Evolutionary conservation across 2,888 invertebrate species (phyloP), one percentile per base, ranked within the genome.

Genomic region (Epinotia ramella): DNA sequence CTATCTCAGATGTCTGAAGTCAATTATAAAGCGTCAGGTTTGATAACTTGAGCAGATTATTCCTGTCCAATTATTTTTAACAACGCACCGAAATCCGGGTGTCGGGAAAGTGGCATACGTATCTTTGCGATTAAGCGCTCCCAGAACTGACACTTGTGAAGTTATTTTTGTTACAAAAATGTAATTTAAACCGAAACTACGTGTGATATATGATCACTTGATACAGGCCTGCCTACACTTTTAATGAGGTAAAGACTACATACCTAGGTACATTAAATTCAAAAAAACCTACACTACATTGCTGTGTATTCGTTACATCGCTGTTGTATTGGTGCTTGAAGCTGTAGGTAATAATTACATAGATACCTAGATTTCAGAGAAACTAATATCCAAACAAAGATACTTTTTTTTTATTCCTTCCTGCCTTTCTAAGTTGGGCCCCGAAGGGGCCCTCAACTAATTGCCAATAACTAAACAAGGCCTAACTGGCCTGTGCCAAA

Each of bases 21-120:
- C 63, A 73, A 68, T 76, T 76, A 72, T 72, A 46, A 67, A 44
- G 60, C 40, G 75, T 76, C 76, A 72, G 72, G 56, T 66, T 62
- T 72, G 65, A 76, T 76, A 66, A 65, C 65, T 70, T 70, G 70
- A 70, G 74, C 70, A 53, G 74, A 70, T 70, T 75, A 65, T 46
- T 63, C 33, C 53, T 59, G 40, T 65, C 69, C 69, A 70, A 70
- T 75, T 70, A 71, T 71, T 75, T 70, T 75, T 75, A 60, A 70
- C 53, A 70, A 73, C 49, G 65, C 59, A 18, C 11, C 56, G 69
- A 69, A 69, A 60, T 59, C 60, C 69, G 46, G 69, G 60, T 46
- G 69, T 5, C 59, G 46, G 59, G 69, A 69, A 69, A 69, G 69
- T 69, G 44, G 59, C 57, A 66, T 66, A 12, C 20, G 66, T 66